Percentiles rank a stretch among this genome's conserved stretches.
phyloP scores from a whole-genome alignment of 2,113 vertebrate species.

The Zeus faber region DNA sequence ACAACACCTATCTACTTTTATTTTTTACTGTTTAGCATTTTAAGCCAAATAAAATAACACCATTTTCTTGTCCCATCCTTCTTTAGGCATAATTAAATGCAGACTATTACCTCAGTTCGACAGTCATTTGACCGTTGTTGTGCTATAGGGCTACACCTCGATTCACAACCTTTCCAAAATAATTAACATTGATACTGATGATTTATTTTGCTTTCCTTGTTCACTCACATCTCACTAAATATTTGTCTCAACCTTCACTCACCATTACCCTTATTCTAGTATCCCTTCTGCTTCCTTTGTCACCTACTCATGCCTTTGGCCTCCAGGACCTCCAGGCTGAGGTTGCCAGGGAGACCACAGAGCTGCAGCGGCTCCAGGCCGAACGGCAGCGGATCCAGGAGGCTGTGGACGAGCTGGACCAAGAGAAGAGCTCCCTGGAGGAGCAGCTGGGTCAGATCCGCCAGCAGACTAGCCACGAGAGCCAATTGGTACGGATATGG shows the following conservation, averaged over 20 bases:
- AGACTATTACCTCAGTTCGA: too few species aligned
- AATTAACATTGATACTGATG: too few species aligned
- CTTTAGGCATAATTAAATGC: too few species aligned
- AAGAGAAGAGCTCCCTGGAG: slow-evolving; percentile 89
- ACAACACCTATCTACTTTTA: too few species aligned
- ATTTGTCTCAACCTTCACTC: not conserved
- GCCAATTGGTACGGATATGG: slow-evolving; percentile 86
- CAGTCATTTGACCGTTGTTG: too few species aligned
- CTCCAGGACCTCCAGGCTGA: slow-evolving; percentile 92
- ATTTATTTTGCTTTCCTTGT: too few species aligned
- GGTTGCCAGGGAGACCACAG: slow-evolving; percentile 85
- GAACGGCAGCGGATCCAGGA: slow-evolving; percentile 92
- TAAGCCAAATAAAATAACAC: too few species aligned
- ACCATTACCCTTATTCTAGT: not conserved
- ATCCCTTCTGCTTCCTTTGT: not conserved
- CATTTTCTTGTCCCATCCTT: too few species aligned
- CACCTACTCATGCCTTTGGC: not conserved
- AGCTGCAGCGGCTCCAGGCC: slow-evolving; percentile 84
- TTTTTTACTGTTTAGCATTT: too few species aligned
- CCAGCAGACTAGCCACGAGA: slow-evolving; percentile 88
- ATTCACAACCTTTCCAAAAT: too few species aligned
- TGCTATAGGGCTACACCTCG: too few species aligned
- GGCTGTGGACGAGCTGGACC: slow-evolving; percentile 86
- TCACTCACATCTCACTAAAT: too few species aligned
- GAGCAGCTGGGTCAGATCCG: slow-evolving; percentile 87